Evolutionary conservation across 2,888 invertebrate species (phyloP), one percentile per base, ranked within the genome.

Genomic region (Macrophya annulata): DNA sequence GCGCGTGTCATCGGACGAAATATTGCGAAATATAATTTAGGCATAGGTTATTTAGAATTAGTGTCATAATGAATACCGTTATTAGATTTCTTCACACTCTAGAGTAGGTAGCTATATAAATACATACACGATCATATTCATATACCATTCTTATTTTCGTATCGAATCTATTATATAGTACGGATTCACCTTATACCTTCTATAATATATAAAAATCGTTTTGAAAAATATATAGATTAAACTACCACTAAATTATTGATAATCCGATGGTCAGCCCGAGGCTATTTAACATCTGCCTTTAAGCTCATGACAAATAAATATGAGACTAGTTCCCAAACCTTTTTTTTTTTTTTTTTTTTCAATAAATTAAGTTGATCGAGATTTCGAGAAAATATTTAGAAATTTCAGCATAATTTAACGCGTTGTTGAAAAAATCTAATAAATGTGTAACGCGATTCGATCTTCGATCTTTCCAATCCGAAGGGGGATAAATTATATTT

Each of bases 1-100:
- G 74, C 21, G 10, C 86, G 86, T 81, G 71, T 81, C 85, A 81
- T 82, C 85, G 85, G 40, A 82, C 85, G 81, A 85, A 79, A 81
- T 82, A 79, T 85, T 72, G 85, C 82, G 82, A 68, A 68, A 68
- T 68, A 62, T 48, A 21, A 37, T 59, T 81, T 25, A 43, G 81
- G 6, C 77, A 37, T 10, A 83, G 45, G 17, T 83, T 81, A 81
- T 62, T 62, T 83, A 68, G 82, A 83, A 83, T 83, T 48, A 83
- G 68, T 68, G 82, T 83, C 82, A 83, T 83, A 83, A 83, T 48
- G 45, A 68, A 83, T 83, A 83, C 82, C 82, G 82, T 83, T 83
- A 83, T n/a, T 8, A 68, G 43, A 83, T 68, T 65, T 65, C 40
- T n/a, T 68, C 15, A 82, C 62, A 45, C 45, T 62, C 8, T 55